Evolutionary conservation across 1,140 invertebrate species (phyloP).

Genomic region (Camponotus pennsylvanicus): DNA sequence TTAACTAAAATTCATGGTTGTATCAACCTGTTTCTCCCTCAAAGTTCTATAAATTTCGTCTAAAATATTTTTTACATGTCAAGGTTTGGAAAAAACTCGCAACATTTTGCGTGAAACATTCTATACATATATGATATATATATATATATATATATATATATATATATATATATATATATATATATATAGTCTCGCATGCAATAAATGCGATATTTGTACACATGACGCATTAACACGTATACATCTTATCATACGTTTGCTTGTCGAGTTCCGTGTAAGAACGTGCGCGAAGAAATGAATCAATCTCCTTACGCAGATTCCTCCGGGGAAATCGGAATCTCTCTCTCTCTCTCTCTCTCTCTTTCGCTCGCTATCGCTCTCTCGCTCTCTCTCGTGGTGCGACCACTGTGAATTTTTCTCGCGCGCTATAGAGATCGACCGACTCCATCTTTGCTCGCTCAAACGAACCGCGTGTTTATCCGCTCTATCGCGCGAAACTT

Average conservation of each 20-base stretch:
- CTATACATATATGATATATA: too few species aligned
- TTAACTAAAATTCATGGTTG: too few species aligned
- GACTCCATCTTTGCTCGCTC: not conserved
- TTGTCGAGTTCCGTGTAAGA: slow-evolving; percentile 5
- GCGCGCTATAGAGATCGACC: not conserved
- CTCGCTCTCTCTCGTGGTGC: not conserved
- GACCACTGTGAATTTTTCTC: not conserved
- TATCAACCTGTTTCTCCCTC: too few species aligned
- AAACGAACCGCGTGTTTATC: not conserved
- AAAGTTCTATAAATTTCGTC: too few species aligned
- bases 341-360: not conserved
- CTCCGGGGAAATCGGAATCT: slow-evolving; percentile 19
- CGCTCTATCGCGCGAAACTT: slow-evolving; percentile 43
- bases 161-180: too few species aligned
- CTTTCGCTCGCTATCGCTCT: not conserved
- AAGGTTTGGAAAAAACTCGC: too few species aligned
- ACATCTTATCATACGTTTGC: not conserved
- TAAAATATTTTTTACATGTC: too few species aligned
- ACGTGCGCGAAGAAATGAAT: slow-evolving; percentile 5
- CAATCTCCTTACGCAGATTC: slow-evolving; percentile 20
- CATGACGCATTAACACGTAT: not conserved
- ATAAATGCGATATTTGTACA: not conserved
- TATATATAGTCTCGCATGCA: not conserved
- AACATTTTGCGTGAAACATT: too few species aligned
- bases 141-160: too few species aligned